Base-by-base conservation (phyloP, 2,113 vertebrate genomes). In the Geococcyx californianus region DNA sequence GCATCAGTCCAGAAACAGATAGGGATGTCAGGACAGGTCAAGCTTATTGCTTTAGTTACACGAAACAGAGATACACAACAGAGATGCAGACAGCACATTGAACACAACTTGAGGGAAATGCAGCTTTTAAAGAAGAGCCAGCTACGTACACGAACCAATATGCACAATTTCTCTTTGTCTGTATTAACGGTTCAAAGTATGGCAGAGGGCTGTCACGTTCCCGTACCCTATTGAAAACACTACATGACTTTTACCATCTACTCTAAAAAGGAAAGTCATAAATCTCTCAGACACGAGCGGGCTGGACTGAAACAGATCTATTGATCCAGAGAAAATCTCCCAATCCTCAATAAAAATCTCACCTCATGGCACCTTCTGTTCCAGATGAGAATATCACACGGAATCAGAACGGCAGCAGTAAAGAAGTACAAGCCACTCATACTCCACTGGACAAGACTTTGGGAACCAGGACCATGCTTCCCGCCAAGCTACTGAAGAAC, bases 21-120 rank as follows among this genome's bases (percentile, higher is more conserved):
- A 93, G 80, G 74, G 94, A 92, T 45, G 95, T 83, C 70, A 62
- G 31, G 56, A 92, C 88, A 95, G 95, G 76, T 95, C 77, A 94
- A 70, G 91, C 90, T 84, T 59, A 68, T 66, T 68, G 84, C 62
- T 96, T 24, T 85, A 73, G 67, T 90, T 92, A 94, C 90, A 96
- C 36, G n/a, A 26, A 78, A 76, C 49, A 93, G 47, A 92, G 47
- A 66, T 21, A 82, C 3, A 86, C 16, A n/a, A 68, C 64, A 94
- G 72, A 91, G 80, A 95, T 84, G 94, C 84, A 96, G 93, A 94
- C 55, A 94, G 93, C 78, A 92, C 62, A 63, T 81, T 63, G 62
- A 79, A 79, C 31, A 58, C 69, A 75, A 83, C 78, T 54, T 69
- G 67, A 94, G 69, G 82, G 73, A 84, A 84, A 81, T 74, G 82